phyloP scores from a whole-genome alignment of 2,888 invertebrate genomes.

The Poecilobothrus nobilitatus region DNA sequence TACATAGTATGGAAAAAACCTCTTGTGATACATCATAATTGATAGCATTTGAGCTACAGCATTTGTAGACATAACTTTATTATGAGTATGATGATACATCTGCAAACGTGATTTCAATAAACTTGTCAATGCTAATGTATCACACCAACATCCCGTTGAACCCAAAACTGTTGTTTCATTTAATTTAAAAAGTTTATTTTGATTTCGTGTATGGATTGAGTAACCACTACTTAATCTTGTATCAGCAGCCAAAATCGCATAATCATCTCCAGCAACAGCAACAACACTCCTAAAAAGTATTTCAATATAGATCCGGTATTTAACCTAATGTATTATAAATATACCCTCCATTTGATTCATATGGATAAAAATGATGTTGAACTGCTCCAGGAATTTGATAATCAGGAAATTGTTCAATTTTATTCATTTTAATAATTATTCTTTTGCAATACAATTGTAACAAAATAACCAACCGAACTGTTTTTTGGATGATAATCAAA shows the following conservation, averaged over 20 bases:
- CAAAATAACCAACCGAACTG: background rate
- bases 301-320: constrained; percentile 8
- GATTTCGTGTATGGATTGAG: constrained; percentile 79
- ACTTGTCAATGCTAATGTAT: constrained; percentile 82
- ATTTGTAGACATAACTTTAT: constrained; percentile 82
- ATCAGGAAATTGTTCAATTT: constrained; percentile 37
- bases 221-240: constrained; percentile 87
- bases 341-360: constrained; percentile 73
- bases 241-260: constrained; percentile 90
- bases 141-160: constrained; percentile 96
- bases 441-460: background rate
- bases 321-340: constrained; percentile 20
- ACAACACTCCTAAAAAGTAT: constrained; percentile 71
- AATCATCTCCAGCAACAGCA: constrained; percentile 93
- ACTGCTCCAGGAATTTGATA: constrained; percentile 43
- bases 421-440: constrained; percentile 12
- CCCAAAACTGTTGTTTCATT: constrained; percentile 82
- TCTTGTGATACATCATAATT: constrained; percentile 88
- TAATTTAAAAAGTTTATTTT: constrained; percentile 77
- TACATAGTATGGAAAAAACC: constrained; percentile 98
- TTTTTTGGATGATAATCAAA: constrained; percentile 8
- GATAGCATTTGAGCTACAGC: constrained; percentile 94
- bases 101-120: constrained; percentile 78
- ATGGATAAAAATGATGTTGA: constrained; percentile 54
- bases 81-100: constrained; percentile 92